Evolutionary conservation across 2,113 vertebrate species (phyloP), one percentile per base, ranked within the genome.

Genomic region (Pseudopipra pipra): DNA sequence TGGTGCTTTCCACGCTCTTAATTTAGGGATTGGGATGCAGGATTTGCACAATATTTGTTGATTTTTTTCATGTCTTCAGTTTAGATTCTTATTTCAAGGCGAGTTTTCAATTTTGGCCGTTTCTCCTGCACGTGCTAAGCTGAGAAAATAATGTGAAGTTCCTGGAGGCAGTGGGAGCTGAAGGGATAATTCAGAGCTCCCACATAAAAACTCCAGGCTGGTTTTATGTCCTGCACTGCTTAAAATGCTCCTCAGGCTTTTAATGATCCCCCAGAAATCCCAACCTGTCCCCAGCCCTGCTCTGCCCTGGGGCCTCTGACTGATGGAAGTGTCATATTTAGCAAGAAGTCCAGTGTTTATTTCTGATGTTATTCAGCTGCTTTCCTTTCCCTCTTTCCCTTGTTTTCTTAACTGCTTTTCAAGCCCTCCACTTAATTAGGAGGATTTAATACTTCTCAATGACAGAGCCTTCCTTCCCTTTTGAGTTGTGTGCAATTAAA

Each of bases 321-420:
- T 82, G 91, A 93, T 58, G 70, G 25, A 63, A 51, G 75, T 80
- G 90, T 93, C 93, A 96, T 94, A 81, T 93, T 82, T 55, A 96
- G 75, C 67, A 51, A 43, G 43, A 61, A 77, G 25, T 39, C 46
- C 19, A 12, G 59, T 83, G 93, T 89, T 91, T 94, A 76, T 91
- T 90, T 90, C 87, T 90, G 78, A 65, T 77, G 87, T 63, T 61
- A 80, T 87, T 87, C 87, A 96, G 63, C 67, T 58, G 27, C 51
- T 84, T 90, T 43, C 71, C 56, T 92, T 95, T 93, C 78, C 73
- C 31, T 56, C 73, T 68, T 63, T 87, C 62, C 12, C 46, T 87
- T 93, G 67, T 91, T 91, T 97, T 80, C 82, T 33, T 76, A 77
- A 67, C 33, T 59, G 82, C 93, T 96, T 90, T 94, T 82, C 72